phyloP scores from a whole-genome alignment of 1,140 invertebrate species.

The Pteromalus puparum region DNA sequence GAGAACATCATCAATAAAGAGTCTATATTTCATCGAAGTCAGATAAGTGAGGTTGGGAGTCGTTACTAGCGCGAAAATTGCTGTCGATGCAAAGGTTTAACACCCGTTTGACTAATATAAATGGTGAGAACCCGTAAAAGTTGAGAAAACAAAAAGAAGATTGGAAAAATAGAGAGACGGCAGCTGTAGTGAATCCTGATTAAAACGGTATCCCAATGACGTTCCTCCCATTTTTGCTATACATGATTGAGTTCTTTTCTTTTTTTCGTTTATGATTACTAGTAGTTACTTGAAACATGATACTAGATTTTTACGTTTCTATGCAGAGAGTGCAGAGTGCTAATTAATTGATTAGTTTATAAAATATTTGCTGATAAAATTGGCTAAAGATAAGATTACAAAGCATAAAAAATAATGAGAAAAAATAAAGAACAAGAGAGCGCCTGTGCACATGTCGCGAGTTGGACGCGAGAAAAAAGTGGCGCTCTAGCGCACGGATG shows the following conservation, averaged over 20 bases:
- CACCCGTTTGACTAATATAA: conserved; percentile 17
- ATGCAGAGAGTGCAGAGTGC: conserved; percentile 68
- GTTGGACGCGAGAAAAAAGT: conserved; percentile 33
- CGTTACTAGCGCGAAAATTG: conserved; percentile 22
- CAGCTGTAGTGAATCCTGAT: conserved; percentile 64
- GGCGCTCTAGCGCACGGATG: background rate
- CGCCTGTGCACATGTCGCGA: conserved; percentile 16
- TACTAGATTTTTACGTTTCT: conserved; percentile 69
- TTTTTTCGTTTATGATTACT: conserved; percentile 62
- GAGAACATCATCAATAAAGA: conserved; percentile 1
- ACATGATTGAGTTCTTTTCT: conserved; percentile 65
- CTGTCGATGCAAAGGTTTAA: conserved; percentile 19
- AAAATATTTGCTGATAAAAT: conserved; percentile 52
- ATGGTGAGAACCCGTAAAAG: conserved; percentile 36
- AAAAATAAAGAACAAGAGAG: conserved; percentile 40
- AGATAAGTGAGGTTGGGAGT: background rate
- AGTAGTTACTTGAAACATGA: conserved; percentile 65
- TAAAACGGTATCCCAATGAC: conserved; percentile 67
- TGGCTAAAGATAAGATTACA: conserved; percentile 57
- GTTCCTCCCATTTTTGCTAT: conserved; percentile 64
- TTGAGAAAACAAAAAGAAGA: conserved; percentile 56
- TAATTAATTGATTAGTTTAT: conserved; percentile 63
- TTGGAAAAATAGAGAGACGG: conserved; percentile 60
- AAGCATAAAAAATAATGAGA: conserved; percentile 53
- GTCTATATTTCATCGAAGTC: background rate